Evolutionary conservation across 2,888 invertebrate species (phyloP).

Genomic region (Drosophila putrida): DNA sequence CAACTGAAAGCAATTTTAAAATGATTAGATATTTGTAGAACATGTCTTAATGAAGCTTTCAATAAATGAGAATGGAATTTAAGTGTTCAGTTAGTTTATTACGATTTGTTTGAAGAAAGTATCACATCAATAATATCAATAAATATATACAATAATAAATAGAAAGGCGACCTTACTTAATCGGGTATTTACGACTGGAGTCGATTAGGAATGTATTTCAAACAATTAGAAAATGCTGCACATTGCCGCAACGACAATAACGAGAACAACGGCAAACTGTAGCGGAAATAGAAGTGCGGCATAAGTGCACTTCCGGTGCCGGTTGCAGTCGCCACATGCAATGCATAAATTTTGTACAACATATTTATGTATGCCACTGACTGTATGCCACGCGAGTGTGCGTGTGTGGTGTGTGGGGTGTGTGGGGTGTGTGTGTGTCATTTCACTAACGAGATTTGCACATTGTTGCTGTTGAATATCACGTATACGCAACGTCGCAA

Average conservation of each 20-base stretch:
- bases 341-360: slow-evolving; percentile 48
- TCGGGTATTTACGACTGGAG: background rate
- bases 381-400: slow-evolving; percentile 7
- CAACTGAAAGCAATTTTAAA: too few relatives aligned
- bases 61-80: slow-evolving; percentile 10
- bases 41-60: background rate
- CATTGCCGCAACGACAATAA: slow-evolving; percentile 37
- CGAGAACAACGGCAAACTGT: slow-evolving; percentile 50
- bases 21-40: too few relatives aligned
- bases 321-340: slow-evolving; percentile 46
- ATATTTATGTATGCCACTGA: slow-evolving; percentile 40
- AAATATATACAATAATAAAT: too few relatives aligned
- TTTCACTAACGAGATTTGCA: slow-evolving; percentile 68
- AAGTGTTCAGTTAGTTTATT: background rate
- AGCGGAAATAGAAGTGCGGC: slow-evolving; percentile 78
- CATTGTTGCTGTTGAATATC: slow-evolving; percentile 38
- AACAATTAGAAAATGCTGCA: slow-evolving; percentile 50
- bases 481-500: slow-evolving; percentile 26
- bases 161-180: too few relatives aligned
- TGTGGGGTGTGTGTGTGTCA: slow-evolving; percentile 28
- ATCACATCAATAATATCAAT: too few relatives aligned
- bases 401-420: slow-evolving; percentile 17
- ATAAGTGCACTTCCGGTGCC: slow-evolving; percentile 74
- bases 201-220: slow-evolving; percentile 23
- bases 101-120: too few relatives aligned